Base-by-base conservation (phyloP, 2,113 vertebrate species). In the Ictidomys tridecemlineatus region DNA sequence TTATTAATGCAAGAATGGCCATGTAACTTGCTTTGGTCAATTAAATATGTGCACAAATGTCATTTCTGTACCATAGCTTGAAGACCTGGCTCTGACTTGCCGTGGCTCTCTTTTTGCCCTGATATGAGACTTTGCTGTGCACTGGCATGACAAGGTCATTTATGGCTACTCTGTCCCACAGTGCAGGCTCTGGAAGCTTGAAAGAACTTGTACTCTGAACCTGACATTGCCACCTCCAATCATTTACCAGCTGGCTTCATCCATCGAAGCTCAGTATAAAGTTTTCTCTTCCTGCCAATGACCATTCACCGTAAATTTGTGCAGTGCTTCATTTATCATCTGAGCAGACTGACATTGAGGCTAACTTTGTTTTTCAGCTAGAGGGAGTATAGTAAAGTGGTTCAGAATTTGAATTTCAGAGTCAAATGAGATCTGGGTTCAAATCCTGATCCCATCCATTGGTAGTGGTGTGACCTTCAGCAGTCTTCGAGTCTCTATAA, bases 321-420 rank as follows among this genome's bases (percentile, higher is more conserved):
- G 72, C 42, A 48, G 14, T 20, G 26, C 8, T 72, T 56, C 37
- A 48, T 84, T 72, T 83, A 74, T 72, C 26, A 28, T 42, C n/a
- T n/a, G 89, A 80, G 65, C 51, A 69, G 3, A 85, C 39, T 22
- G 26, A 79, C 63, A 42, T 2, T 0, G 1, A 12, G 30, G 22
- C 58, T 89, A 17, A 10, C 58, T 67, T 77, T 70, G 11, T 26
- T 56, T 45, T 73, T 93, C 37, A 89, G 58, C 58, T 72, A 12
- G 30, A 63, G 37, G 13, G 70, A 48, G 16, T 32, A 8, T 34
- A 11, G 26, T 26, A 22, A 82, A 76, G 37, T 72, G 37, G 45
- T 82, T 76, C 45, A 61, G 73, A 86, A 74, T 61, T 63, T 86
- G 69, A 22, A 37, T 84, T 72, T 86, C 24, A 82, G 83, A 83